Base-by-base conservation (phyloP, 92 coral and sea anemone genomes). In the Isaurus tuberculatus region DNA sequence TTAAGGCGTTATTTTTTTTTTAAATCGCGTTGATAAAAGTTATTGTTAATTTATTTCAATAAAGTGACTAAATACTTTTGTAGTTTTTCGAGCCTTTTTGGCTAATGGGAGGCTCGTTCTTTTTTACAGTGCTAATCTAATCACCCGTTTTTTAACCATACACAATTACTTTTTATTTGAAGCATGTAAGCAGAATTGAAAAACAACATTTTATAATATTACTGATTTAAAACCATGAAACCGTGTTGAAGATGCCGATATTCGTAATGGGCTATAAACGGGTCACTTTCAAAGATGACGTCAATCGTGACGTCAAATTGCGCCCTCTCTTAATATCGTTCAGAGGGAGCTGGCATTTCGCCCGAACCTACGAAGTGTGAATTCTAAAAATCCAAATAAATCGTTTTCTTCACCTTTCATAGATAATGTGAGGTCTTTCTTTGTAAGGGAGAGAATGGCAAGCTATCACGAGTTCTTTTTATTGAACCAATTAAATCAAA, bases 291-390 rank as follows among this genome's bases (percentile, higher is more conserved):
- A 40, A 60, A 57, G 4, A 11, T 77, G 70, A 58, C 70, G 70
- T 77, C 70, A 58, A 57, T 31, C 7, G 36, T 36, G 63, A 77
- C 70, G 70, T 77, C 70, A 77, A 60, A 23, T 28, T 19, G 2
- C 82, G 36, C 53, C 36, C 70, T 44, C 58, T 58, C 67, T 34
- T n/a, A 77, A 67, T 4, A 43, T 77, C 36, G 68, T 49, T 36
- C 68, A 57, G 23, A 33, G 2, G n/a, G 53, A 36, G 20, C 27
- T 53, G 67, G 80, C 43, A 53, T 5, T 22, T 6, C 23, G 53
- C 70, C 69, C 36, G 2, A 11, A 49, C 31, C 34, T 22, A 23
- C 11, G 46, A 72, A 25, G n/a, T 17, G 3, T 17, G 22, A 33
- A 75, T 75, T 75, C n/a, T 69, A 55, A 55, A 55, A 33, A 55